A percentile compares a stretch with the other conserved stretches of the same genome.
Conservation (phyloP, 1,140 invertebrate genomes). For the Homalodisca vitripennis region DNA sequence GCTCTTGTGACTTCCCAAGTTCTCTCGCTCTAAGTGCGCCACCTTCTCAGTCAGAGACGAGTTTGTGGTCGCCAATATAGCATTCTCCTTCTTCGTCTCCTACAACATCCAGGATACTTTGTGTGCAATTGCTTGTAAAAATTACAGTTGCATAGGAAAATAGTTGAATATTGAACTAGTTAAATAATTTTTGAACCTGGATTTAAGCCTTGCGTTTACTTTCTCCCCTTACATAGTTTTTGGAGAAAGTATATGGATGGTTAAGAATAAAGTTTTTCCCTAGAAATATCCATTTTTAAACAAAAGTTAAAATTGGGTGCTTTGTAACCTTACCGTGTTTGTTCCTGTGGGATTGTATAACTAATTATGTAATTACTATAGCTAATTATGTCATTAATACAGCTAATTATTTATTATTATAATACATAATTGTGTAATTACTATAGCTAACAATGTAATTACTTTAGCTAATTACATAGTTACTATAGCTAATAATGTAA, state of each 20-base stretch:
- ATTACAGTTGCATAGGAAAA: neutral
- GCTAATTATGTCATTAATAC: neutral
- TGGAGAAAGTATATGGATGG: too few relatives aligned
- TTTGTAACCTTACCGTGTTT: neutral
- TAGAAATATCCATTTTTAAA: neutral
- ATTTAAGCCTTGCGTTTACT: neutral
- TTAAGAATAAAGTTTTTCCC: neutral
- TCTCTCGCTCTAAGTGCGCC: neutral
- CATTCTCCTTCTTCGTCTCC: conserved; percentile 1
- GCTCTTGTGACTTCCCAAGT: neutral
- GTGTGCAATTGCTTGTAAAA: neutral
- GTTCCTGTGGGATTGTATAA: neutral
- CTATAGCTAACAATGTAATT: too few relatives aligned
- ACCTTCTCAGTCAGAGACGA: neutral
- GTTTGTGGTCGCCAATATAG: neutral
- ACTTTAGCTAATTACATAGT: too few relatives aligned
- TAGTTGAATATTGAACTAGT: neutral
- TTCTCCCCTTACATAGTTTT: too few relatives aligned
- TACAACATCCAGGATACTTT: neutral
- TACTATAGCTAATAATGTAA: too few relatives aligned
- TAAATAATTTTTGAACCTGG: neutral
- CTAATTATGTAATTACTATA: too few relatives aligned
- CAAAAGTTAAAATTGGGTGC: neutral
- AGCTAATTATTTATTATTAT: neutral
- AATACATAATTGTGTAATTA: neutral